These are phyloP conservation scores for Coendou prehensilis DNA, from an alignment of 2,797 vertebrate species.

Conservation along the genomic window DNA sequence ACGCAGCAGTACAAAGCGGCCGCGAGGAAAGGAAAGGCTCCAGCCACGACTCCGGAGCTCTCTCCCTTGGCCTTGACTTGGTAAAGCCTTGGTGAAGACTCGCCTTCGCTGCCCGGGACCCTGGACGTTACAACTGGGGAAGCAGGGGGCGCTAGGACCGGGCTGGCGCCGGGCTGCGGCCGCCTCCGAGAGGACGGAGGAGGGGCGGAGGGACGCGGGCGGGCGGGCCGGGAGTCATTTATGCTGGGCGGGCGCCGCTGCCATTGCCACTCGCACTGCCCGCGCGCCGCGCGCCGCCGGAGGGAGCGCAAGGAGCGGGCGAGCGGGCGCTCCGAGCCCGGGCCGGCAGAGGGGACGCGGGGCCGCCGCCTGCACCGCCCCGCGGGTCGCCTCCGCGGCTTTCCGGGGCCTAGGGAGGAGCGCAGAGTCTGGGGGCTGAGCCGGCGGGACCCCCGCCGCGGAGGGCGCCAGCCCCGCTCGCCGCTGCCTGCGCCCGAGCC, in stretches of 20 bases:
- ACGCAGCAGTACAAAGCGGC: not conserved
- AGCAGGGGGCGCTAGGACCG: conserved; percentile 78
- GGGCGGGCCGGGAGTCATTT: conserved; percentile 82
- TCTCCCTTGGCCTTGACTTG: not conserved
- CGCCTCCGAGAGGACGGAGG: conserved; percentile 50
- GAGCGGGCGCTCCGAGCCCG: conserved; percentile 68
- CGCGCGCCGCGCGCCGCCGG: conserved; percentile 73
- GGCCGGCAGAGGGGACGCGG: conserved; percentile 81
- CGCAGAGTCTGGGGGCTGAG: conserved; percentile 71
- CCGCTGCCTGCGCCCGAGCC: conserved; percentile 58
- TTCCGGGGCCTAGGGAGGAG: conserved; percentile 71
- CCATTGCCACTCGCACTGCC: conserved; percentile 86
- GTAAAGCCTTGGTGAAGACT: not conserved
- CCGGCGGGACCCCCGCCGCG: conserved; percentile 72
- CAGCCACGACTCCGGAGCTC: not conserved
- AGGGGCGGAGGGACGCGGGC: conserved; percentile 40
- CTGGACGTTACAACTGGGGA: conserved; percentile 27
- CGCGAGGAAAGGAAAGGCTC: not conserved
- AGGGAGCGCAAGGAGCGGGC: conserved; percentile 58
- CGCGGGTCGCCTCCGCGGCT: conserved; percentile 16
- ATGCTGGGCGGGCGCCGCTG: conserved; percentile 85
- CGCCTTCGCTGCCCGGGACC: not conserved
- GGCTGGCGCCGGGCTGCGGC: conserved; percentile 73
- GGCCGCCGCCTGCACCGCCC: conserved; percentile 79
- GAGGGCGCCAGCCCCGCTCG: conserved; percentile 72